These are phyloP conservation scores for Galemys pyrenaicus DNA, from an alignment of 2,113 vertebrate genomes.

Conservation along the genomic window DNA sequence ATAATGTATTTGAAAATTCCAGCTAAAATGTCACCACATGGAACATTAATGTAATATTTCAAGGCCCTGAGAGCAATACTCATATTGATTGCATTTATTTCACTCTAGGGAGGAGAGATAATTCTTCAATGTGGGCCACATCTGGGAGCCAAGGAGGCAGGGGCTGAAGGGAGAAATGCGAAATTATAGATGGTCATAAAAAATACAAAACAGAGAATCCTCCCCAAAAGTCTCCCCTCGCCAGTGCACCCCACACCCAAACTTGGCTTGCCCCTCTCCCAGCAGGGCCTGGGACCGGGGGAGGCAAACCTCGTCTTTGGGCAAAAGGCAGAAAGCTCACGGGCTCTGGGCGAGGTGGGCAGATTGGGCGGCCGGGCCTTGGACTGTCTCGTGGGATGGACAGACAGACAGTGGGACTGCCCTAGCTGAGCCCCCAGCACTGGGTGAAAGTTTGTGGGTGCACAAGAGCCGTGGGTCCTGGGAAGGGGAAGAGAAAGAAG, in stretches of 20 bases:
- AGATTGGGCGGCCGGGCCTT: background rate
- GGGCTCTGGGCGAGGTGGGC: background rate
- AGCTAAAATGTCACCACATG: constrained; percentile 99
- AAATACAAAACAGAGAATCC: constrained; percentile 78
- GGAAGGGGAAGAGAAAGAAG: background rate
- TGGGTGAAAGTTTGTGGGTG: constrained; percentile 11
- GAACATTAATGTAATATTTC: constrained; percentile 99
- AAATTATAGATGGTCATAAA: constrained; percentile 94
- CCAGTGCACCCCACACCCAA: constrained; percentile 57
- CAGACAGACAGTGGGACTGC: background rate
- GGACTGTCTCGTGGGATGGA: background rate
- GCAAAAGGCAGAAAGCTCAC: background rate
- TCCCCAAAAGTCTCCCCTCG: constrained; percentile 70
- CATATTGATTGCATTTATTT: constrained; percentile 99
- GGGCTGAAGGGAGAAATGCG: constrained; percentile 96
- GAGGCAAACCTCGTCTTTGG: background rate
- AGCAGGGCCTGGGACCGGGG: background rate
- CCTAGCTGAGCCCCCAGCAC: background rate
- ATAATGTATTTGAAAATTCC: constrained; percentile 99
- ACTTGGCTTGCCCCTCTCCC: constrained; percentile 67
- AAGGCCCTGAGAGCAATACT: constrained; percentile 99
- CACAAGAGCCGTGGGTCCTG: background rate
- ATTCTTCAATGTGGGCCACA: constrained; percentile 99
- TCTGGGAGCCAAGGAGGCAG: constrained; percentile 99
- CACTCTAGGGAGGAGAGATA: constrained; percentile 99